Percentiles rank a stretch among this genome's conserved stretches.
These are phyloP conservation scores for Agrochola circellaris DNA, from an alignment of 2,888 invertebrate species.

Conservation along the genomic window DNA sequence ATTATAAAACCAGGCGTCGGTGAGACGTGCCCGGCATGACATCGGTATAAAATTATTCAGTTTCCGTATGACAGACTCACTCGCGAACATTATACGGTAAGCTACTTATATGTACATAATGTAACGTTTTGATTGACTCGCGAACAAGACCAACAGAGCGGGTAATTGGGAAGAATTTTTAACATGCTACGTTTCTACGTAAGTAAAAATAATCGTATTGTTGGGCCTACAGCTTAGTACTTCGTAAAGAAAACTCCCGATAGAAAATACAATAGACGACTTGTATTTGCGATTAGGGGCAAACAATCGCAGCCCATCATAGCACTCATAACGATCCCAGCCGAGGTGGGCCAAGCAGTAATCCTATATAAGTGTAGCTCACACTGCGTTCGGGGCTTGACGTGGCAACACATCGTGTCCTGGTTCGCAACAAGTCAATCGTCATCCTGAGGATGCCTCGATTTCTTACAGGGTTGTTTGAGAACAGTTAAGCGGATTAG, in stretches of 20 bases:
- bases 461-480: no score
- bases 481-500: no score
- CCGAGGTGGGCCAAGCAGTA: no score
- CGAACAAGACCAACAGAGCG: conserved; percentile 27
- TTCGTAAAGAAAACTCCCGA: not conserved
- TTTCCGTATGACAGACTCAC: conserved; percentile 1
- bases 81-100: conserved; percentile 12
- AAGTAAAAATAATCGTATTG: not conserved
- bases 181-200: conserved; percentile 1
- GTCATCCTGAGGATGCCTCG: no score
- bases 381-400: no score
- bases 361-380: no score
- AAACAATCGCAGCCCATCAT: no score
- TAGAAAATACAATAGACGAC: no score
- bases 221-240: not conserved
- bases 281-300: no score
- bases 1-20: conserved; percentile 24
- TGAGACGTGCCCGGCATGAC: conserved; percentile 20
- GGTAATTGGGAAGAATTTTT: conserved; percentile 35
- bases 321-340: no score
- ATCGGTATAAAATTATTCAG: conserved; percentile 30
- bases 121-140: conserved; percentile 41
- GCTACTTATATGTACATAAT: not conserved
- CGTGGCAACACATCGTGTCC: no score
- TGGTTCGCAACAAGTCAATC: no score